These are phyloP conservation scores for Coracopsis vasa DNA, from an alignment of 2,113 vertebrate species.

Conservation along the genomic window DNA sequence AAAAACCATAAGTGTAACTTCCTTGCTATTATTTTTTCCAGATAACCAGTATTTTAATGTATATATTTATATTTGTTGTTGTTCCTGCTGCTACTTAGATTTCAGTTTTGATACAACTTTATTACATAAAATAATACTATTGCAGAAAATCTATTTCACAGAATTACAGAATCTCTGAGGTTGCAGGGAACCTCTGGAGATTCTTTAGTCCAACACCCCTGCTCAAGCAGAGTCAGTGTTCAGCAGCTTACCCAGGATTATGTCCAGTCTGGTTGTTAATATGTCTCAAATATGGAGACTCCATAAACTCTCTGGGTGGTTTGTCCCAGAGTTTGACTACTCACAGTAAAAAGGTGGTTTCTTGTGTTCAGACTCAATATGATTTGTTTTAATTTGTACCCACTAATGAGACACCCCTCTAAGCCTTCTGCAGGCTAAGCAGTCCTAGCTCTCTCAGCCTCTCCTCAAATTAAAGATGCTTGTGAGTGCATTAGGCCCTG, in stretches of 20 bases:
- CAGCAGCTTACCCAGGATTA: background rate
- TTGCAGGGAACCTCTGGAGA: background rate
- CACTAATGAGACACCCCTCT: background rate
- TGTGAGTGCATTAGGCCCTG: background rate
- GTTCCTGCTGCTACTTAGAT: background rate
- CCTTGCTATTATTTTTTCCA: accelerated
- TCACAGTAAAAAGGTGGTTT: background rate
- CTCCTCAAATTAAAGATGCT: background rate
- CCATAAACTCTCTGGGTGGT: accelerated
- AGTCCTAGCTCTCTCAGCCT: background rate
- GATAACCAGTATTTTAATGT: background rate
- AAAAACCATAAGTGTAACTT: background rate
- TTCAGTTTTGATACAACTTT: background rate
- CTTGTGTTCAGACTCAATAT: background rate
- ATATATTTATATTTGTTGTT: background rate
- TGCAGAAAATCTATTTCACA: background rate
- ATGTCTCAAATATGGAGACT: background rate
- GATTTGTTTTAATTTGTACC: background rate
- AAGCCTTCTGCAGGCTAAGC: background rate
- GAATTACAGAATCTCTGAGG: background rate
- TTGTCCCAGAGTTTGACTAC: background rate
- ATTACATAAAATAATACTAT: background rate
- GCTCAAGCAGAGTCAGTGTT: background rate
- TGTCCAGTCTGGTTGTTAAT: accelerated
- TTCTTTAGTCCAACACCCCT: background rate